Evolutionary conservation across 2,113 vertebrate genomes (phyloP).

Genomic region (Plotosus lineatus): DNA sequence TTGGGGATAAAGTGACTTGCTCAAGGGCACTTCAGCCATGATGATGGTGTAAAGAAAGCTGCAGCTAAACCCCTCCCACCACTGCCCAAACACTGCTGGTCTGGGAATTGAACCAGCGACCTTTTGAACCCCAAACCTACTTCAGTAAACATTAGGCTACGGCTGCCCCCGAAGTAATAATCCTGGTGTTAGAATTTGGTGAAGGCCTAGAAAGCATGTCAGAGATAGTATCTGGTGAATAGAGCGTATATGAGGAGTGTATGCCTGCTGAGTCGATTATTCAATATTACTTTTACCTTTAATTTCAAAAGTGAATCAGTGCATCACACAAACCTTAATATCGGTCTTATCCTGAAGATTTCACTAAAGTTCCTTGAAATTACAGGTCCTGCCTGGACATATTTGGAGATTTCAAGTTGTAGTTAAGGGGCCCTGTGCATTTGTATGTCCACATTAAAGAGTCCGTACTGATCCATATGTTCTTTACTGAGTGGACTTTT

Average conservation of each 20-base stretch:
- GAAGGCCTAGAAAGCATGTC: conserved; percentile 30
- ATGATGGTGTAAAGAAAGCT: too few relatives aligned
- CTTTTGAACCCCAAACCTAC: too few relatives aligned
- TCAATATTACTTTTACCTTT: conserved; percentile 18
- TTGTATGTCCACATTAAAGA: conserved; percentile 11
- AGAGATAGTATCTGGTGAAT: neutral
- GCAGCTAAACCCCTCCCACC: too few relatives aligned
- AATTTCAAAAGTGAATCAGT: neutral
- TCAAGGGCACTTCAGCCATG: too few relatives aligned
- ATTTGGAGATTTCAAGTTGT: neutral
- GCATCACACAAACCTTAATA: neutral
- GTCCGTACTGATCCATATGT: conserved; percentile 26
- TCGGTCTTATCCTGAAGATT: neutral
- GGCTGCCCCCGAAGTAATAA: too few relatives aligned
- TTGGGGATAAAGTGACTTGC: too few relatives aligned
- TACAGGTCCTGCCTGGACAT: neutral
- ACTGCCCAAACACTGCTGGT: too few relatives aligned
- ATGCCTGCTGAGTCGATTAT: conserved; percentile 31
- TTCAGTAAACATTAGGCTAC: too few relatives aligned
- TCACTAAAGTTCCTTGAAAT: neutral
- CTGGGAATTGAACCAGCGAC: too few relatives aligned
- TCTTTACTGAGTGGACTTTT: conserved; percentile 46
- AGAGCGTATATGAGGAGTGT: neutral
- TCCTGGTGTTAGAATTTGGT: conserved; percentile 36
- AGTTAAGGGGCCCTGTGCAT: neutral